Conservation (phyloP, 2,113 vertebrate genomes). For the Galbula dea region DNA sequence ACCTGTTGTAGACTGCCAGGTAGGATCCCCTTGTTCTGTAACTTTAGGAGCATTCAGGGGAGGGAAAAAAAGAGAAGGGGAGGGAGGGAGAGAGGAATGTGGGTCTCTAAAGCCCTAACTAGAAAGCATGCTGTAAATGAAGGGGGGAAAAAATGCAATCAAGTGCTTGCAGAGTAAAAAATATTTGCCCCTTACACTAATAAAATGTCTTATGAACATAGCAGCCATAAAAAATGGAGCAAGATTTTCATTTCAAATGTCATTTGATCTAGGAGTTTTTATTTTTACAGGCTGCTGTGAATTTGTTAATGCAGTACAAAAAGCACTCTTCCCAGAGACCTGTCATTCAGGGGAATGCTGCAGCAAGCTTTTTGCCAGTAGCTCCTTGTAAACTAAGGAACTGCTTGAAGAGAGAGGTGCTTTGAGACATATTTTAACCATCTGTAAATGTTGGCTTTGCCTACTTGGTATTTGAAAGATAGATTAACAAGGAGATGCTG, state of each 20-base stretch:
- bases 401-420: slow-evolving; percentile 15
- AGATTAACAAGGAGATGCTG: slow-evolving; percentile 34
- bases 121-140: slow-evolving; percentile 48
- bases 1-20: slow-evolving; percentile 79
- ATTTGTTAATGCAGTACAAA: slow-evolving; percentile 35
- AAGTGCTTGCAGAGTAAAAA: slow-evolving; percentile 33
- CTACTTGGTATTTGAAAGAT: slow-evolving; percentile 35
- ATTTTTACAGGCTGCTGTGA: slow-evolving; percentile 42
- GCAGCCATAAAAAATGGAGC: slow-evolving; percentile 13
- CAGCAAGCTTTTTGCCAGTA: slow-evolving; percentile 4
- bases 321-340: slow-evolving; percentile 28
- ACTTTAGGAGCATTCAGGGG: slow-evolving; percentile 70
- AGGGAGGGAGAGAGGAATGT: slow-evolving; percentile 36
- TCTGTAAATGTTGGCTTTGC: slow-evolving; percentile 27
- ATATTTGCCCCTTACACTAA: slow-evolving; percentile 32
- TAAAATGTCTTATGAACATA: slow-evolving; percentile 31
- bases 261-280: slow-evolving; percentile 47
- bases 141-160: slow-evolving; percentile 53
- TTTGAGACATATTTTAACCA: slow-evolving; percentile 27
- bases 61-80: neutral
- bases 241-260: slow-evolving; percentile 45
- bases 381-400: neutral
- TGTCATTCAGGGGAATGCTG: slow-evolving; percentile 20
- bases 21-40: slow-evolving; percentile 74
- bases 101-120: slow-evolving; percentile 72